Evolutionary conservation across 2,113 vertebrate species (phyloP), one percentile per base, ranked within the genome.

Genomic region (Chauna torquata): DNA sequence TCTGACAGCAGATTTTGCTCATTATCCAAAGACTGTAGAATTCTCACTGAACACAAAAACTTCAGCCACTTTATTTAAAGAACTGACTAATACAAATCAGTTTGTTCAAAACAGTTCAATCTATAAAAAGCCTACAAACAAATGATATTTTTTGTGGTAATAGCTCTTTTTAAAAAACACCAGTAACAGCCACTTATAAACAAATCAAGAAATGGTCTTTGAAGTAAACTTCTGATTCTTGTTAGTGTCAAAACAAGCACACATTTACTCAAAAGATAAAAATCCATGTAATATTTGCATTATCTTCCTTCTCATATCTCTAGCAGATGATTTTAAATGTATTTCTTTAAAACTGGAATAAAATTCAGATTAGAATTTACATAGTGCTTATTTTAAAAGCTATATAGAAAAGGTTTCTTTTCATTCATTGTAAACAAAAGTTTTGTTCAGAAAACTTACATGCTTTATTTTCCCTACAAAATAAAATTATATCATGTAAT

Each of bases 401-500:
- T 36, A 49, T 65, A 82, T 2, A 95, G 58, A 52, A 96, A 87
- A 94, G 36, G 38, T 16, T 90, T 95, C 47, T 62, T 82, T 82
- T 79, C 44, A 82, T 45, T 77, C 45, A 89, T 0, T 57, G 10
- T 11, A 85, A 91, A 6, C 14, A 83, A 66, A 62, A 95, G 20
- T 22, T 91, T 85, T 42, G 47, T 96, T 96, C 94, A 94, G 62
- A 25, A 92, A 97, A 81, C n/a, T 44, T 66, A 76, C 75, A 92
- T 84, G 71, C 70, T 90, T 96, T 88, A 92, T 94, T 94, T 95
- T 89, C 65, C 86, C 86, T 85, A 96, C 61, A 94, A 96, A 96
- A 91, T 45, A 93, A 93, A 96, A 95, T 90, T 95, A 78, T 15
- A 89, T 19, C 83, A 95, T 95, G 58, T 69, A 93, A 89, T 96